Evolutionary conservation across 2,113 vertebrate species (phyloP).

Genomic region (Redunca redunca): DNA sequence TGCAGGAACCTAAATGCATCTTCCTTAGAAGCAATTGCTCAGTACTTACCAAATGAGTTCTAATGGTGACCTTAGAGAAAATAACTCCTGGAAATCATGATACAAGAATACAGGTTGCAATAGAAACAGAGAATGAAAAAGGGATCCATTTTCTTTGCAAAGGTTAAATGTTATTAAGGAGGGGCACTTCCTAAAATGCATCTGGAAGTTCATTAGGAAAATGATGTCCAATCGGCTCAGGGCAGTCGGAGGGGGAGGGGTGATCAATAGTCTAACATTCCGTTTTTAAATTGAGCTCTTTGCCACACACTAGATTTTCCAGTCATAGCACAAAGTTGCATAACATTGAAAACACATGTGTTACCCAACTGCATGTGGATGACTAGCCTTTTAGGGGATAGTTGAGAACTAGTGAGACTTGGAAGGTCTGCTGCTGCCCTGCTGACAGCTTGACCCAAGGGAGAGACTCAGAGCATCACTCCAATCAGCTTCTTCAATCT

Average conservation of each 20-base stretch:
- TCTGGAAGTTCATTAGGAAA: background rate
- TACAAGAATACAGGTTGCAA: background rate
- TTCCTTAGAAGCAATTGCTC: background rate
- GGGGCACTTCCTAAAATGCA: background rate
- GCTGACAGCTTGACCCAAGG: background rate
- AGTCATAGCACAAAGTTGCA: background rate
- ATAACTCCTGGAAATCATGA: background rate
- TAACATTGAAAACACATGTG: constrained; percentile 20
- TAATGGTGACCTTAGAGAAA: background rate
- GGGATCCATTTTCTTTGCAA: background rate
- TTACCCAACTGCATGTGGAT: background rate
- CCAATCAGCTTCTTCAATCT: background rate
- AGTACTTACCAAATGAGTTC: background rate
- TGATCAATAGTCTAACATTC: background rate
- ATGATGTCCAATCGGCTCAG: background rate
- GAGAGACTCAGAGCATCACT: background rate
- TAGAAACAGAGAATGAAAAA: background rate
- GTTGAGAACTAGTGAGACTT: background rate
- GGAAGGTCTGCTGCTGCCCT: background rate
- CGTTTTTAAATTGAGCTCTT: background rate
- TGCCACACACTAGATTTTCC: background rate
- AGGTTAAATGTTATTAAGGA: background rate
- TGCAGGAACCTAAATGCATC: background rate
- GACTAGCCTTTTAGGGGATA: background rate
- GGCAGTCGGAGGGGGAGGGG: background rate